Base-by-base conservation (phyloP, 2,888 invertebrate genomes). In the Mechanitis messenoides region DNA sequence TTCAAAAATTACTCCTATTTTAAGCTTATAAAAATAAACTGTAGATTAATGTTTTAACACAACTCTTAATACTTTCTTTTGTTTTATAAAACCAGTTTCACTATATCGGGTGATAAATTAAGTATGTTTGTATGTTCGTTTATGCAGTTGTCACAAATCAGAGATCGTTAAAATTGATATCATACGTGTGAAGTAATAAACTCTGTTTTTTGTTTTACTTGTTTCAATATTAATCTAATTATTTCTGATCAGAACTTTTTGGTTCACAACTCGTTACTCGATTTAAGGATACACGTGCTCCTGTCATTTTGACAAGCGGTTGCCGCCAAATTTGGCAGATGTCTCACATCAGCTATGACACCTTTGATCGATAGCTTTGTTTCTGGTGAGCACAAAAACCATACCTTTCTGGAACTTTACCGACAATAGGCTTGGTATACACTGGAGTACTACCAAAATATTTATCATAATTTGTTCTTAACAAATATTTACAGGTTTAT, bases 341-440 rank as follows among this genome's bases (percentile, higher is more conserved):
- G 56, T 58, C 64, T 57, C 61, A 64, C 62, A 62, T 63, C 60
- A 55, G 53, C 59, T 59, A 60, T 71, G 71, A 69, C 60, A 64
- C 72, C 73, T 75, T 74, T 82, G 84, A 84, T 84, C 77, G 84
- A 83, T 83, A 69, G 73, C 68, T 66, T 61, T 71, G 68, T 64
- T 64, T 63, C 53, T 67, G 69, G 63, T 67, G 61, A 61, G 65
- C 58, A 70, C 68, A 72, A 69, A 66, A 64, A 61, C 9, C 58
- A 56, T 63, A 33, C 47, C 56, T 53, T 60, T 60, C 56, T 56
- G 59, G 59, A 59, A 38, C 47, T 57, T 60, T 55, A 60, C 62
- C 59, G 62, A 42, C 56, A 42, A 53, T 54, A 63, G 31, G 56
- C 56, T 46, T 42, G 28, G 31, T 55, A 3, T 55, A 38, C 20